These are phyloP conservation scores for Chrysopa pallens DNA, from an alignment of 1,140 invertebrate genomes.

Conservation along the genomic window DNA sequence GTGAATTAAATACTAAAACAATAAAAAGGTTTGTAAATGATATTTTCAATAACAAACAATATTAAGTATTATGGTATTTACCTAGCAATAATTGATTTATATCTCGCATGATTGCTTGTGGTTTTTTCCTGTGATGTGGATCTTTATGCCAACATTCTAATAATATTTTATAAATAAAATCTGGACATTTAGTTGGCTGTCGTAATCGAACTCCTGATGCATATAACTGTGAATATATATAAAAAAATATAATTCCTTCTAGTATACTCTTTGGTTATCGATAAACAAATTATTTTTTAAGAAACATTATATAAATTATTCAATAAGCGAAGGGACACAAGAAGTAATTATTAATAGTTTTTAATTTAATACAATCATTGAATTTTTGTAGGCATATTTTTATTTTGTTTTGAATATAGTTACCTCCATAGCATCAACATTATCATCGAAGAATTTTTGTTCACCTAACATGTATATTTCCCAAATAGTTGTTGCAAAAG, in stretches of 20 bases:
- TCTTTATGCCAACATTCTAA: conserved; percentile 70
- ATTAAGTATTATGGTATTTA: conserved; percentile 15
- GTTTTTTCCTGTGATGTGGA: conserved; percentile 46
- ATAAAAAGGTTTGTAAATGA: conserved; percentile 4
- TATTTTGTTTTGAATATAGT: conserved; percentile 2
- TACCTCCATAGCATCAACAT: conserved; percentile 16
- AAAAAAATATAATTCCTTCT: conserved; percentile 6
- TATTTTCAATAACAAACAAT: no score
- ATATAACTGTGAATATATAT: conserved; percentile 32
- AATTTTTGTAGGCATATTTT: not conserved
- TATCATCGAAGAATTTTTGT: conserved; percentile 10
- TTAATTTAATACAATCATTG: no score
- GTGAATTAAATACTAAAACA: conserved; percentile 34
- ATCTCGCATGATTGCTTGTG: conserved; percentile 67
- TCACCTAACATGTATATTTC: conserved; percentile 71
- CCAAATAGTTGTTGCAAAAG: conserved; percentile 75
- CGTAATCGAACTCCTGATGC: conserved; percentile 52
- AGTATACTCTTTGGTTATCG: no score
- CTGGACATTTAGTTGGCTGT: conserved; percentile 55
- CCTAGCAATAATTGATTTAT: conserved; percentile 61
- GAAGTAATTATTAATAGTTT: no score
- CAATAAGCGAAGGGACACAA: no score
- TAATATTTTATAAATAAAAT: conserved; percentile 71
- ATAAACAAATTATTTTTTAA: no score
- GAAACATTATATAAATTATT: no score